Evolutionary conservation across 2,113 vertebrate genomes (phyloP).

Genomic region (Sapajus apella): DNA sequence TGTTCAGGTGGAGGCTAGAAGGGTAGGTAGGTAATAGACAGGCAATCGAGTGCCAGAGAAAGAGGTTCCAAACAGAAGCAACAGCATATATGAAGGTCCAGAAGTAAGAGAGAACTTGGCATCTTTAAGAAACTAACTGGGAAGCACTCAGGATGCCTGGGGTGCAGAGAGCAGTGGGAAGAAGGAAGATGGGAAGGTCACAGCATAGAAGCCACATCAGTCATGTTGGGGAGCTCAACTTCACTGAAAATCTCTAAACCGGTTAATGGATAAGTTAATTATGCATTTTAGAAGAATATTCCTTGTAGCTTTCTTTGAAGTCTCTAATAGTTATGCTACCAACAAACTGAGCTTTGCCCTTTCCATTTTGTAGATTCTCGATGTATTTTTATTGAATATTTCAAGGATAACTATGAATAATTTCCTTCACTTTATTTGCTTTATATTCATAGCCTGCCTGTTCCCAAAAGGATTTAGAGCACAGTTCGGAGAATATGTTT

Average conservation of each 20-base stretch:
- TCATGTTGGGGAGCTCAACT: neutral
- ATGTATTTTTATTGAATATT: constrained; percentile 24
- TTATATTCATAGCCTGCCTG: neutral
- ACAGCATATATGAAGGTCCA: neutral
- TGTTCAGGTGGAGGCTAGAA: neutral
- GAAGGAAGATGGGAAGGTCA: neutral
- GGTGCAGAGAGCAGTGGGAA: neutral
- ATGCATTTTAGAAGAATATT: neutral
- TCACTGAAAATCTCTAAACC: neutral
- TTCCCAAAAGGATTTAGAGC: neutral
- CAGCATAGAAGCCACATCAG: rapidly evolving
- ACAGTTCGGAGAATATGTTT: neutral
- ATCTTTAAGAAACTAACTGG: neutral
- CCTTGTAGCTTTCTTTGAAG: neutral
- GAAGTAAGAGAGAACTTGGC: neutral
- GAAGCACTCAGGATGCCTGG: neutral
- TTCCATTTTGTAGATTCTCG: neutral
- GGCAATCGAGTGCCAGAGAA: neutral
- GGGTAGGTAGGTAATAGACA: neutral
- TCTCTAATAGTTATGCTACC: neutral
- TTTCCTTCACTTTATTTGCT: neutral
- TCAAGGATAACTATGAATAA: neutral
- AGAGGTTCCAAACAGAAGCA: neutral
- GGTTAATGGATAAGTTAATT: neutral
- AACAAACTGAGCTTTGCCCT: neutral